Conservation (phyloP, 2,888 invertebrate species). For the Leptopilina myrica region DNA sequence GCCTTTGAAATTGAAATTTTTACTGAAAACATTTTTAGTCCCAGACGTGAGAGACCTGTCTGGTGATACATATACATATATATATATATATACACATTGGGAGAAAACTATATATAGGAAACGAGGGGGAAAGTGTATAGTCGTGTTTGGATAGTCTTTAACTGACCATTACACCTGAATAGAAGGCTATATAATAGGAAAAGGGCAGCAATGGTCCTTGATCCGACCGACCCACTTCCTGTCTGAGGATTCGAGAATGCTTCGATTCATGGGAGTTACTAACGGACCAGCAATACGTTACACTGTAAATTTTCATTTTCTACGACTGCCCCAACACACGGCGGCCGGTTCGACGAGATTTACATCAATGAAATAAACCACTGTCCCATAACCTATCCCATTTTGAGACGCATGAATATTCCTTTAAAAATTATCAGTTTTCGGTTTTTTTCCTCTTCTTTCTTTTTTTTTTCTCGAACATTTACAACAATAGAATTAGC, state of each 20-base stretch:
- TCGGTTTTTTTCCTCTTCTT: too few relatives aligned
- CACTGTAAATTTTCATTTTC: conserved; percentile 48
- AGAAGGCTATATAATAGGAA: conserved; percentile 67
- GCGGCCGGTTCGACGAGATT: conserved; percentile 48
- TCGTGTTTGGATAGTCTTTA: conserved; percentile 73
- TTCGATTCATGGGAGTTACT: conserved; percentile 57
- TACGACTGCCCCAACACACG: conserved; percentile 44
- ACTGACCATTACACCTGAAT: conserved; percentile 77
- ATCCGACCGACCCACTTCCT: conserved; percentile 76
- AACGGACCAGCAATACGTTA: conserved; percentile 65
- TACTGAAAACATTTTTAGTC: conserved; percentile 12
- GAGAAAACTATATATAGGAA: conserved; percentile 41
- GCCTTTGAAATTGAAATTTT: neutral
- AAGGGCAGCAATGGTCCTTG: conserved; percentile 70
- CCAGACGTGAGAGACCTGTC: neutral
- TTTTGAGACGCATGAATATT: too few relatives aligned
- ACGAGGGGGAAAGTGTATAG: conserved; percentile 65
- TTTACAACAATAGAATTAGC: too few relatives aligned
- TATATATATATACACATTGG: neutral
- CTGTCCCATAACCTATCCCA: conserved; percentile 13
- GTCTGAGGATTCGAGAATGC: conserved; percentile 70
- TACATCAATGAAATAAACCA: conserved; percentile 17
- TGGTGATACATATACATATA: neutral
- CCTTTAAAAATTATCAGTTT: too few relatives aligned
- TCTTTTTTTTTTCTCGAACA: too few relatives aligned